These are phyloP conservation scores for Gasteruption jaculator DNA, from an alignment of 2,888 invertebrate genomes.

Conservation along the genomic window DNA sequence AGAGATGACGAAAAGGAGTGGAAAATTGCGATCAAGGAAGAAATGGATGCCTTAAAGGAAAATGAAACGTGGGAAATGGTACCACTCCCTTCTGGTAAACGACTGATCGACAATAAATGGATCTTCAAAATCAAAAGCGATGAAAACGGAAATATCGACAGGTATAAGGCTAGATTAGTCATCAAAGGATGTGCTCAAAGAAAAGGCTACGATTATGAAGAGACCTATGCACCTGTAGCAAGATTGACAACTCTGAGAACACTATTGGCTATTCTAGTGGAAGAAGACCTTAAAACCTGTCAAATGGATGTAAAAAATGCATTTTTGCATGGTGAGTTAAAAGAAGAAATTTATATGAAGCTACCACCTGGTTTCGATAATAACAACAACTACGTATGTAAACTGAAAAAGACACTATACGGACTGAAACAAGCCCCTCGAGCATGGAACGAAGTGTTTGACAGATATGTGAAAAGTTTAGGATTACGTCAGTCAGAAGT, in stretches of 20 bases:
- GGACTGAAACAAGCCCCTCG: slow-evolving; percentile 34
- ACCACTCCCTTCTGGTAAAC: slow-evolving; percentile 15
- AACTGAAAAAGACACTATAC: slow-evolving; percentile 32
- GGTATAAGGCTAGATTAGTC: slow-evolving; percentile 31
- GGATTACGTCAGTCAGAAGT: slow-evolving; percentile 21
- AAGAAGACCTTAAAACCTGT: slow-evolving; percentile 17
- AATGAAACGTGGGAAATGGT: slow-evolving; percentile 13
- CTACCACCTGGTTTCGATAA: slow-evolving; percentile 12
- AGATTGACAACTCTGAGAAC: slow-evolving; percentile 19
- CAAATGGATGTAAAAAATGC: slow-evolving; percentile 36
- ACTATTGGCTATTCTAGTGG: slow-evolving; percentile 15
- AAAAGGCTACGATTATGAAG: slow-evolving; percentile 29
- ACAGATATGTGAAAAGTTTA: slow-evolving; percentile 20
- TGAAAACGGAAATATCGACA: slow-evolving; percentile 18
- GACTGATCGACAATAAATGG: slow-evolving; percentile 11
- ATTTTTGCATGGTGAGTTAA: slow-evolving; percentile 31
- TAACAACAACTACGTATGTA: slow-evolving; percentile 20
- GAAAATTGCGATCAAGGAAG: slow-evolving; percentile 13
- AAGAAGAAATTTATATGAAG: slow-evolving; percentile 32
- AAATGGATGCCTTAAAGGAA: slow-evolving; percentile 5
- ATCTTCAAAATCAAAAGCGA: slow-evolving; percentile 21
- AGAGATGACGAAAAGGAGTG: slow-evolving; percentile 10
- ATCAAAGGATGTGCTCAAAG: slow-evolving; percentile 28
- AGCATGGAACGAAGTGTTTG: slow-evolving; percentile 30
- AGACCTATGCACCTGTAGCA: slow-evolving; percentile 34